Conservation (phyloP, 2,113 vertebrate genomes). For the Stigmatopora nigra region DNA sequence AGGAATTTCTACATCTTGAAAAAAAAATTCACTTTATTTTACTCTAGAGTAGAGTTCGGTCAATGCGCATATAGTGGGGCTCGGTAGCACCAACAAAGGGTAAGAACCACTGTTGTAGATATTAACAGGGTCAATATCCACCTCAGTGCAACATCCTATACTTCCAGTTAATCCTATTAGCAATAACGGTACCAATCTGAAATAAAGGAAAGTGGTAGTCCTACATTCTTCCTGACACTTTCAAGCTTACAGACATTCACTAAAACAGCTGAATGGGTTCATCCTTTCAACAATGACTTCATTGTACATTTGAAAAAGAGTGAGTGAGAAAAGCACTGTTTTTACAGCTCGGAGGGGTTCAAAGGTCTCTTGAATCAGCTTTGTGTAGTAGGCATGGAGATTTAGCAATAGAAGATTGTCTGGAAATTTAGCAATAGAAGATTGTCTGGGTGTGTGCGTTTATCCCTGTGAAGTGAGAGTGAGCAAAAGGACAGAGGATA, state of each 20-base stretch:
- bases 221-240: slow-evolving; percentile 12
- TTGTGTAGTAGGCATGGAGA: slow-evolving; percentile 6
- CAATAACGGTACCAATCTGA: slow-evolving; percentile 10
- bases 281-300: slow-evolving; percentile 62
- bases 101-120: background rate
- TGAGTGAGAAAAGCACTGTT: slow-evolving; percentile 22
- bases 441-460: slow-evolving; percentile 7
- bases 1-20: too few relatives aligned
- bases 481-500: slow-evolving; percentile 21
- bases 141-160: background rate
- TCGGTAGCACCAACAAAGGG: too few relatives aligned
- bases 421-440: slow-evolving; percentile 4
- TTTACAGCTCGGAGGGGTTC: slow-evolving; percentile 34
- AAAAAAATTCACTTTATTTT: too few relatives aligned
- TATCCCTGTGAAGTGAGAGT: slow-evolving; percentile 1
- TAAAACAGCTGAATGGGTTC: slow-evolving; percentile 36
- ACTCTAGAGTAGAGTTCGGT: too few relatives aligned
- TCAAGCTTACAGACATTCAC: slow-evolving; percentile 3
- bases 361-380: slow-evolving; percentile 38
- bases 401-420: slow-evolving; percentile 1
- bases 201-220: slow-evolving; percentile 14
- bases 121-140: background rate
- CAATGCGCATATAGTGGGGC: too few relatives aligned
- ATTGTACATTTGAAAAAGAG: slow-evolving; percentile 44
- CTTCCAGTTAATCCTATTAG: background rate